Evolutionary conservation across 64 coral and sea anemone genomes (phyloP), one percentile per base, ranked within the genome.

Genomic region (Dendrophyllia cribrosa): DNA sequence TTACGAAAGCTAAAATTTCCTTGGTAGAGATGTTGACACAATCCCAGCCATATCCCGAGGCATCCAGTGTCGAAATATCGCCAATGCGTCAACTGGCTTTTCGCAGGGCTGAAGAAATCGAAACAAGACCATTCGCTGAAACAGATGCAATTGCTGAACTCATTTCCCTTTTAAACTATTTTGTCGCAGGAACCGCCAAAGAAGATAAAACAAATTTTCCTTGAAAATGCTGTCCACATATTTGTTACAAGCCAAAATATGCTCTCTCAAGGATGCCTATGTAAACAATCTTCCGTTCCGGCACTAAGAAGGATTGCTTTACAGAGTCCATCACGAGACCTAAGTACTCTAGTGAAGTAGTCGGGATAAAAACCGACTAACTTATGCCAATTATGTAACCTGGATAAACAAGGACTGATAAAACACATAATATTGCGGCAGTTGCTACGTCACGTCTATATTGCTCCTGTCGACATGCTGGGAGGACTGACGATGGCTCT

Each of bases 21-120:
- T 34, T 34, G 34, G 34, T 34, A 34, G 34, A 34, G 34, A 34
- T 34, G 34, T 34, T 34, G 34, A 34, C 34, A 34, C 34, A 34
- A 34, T 2, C 34, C 34, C 34, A 34, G 34, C 34, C 34, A 34
- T 34, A 34, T 34, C 34, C 34, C 34, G 34, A 34, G 34, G 34
- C 34, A 34, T 34, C 34, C 34, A 2, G 53, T 5, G 12, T 56
- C 53, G 3, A 92, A 53, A 25, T 85, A 92, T 15, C 45, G 78
- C 90, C 90, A 92, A 75, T 85, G 75, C 4, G 46, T 52, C 13
- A 92, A n/a, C 23, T 92, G n/a, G n/a, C 90, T 47, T 51, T 15
- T 51, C 63, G 44, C 76, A 76, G 47, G 44, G 44, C 15, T 7
- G 23, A 34, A 51, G 12, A 49, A 16, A 90, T 2, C 13, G 74